Evolutionary conservation across 2,113 vertebrate genomes (phyloP).

Genomic region (Ptilorrhoa leucosticta): DNA sequence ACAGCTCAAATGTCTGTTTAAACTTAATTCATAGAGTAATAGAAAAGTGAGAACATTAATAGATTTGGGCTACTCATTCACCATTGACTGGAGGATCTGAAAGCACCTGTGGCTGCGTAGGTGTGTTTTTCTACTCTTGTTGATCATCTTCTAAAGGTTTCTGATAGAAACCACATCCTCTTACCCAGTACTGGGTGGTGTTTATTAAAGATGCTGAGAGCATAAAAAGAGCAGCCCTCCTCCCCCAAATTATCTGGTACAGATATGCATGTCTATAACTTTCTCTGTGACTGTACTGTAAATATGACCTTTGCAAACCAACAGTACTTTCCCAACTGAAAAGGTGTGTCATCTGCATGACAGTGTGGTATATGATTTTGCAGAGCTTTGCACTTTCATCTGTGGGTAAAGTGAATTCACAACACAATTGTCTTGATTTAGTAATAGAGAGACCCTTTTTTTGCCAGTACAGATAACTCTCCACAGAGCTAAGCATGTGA

Average conservation of each 20-base stretch:
- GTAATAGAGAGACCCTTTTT: not conserved
- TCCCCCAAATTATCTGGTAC: not conserved
- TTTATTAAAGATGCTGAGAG: constrained; percentile 72
- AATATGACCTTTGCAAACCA: constrained; percentile 54
- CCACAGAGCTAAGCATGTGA: not conserved
- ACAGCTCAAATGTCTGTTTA: not conserved
- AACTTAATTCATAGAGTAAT: not conserved
- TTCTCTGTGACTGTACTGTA: constrained; percentile 35
- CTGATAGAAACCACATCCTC: constrained; percentile 83
- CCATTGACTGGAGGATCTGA: not conserved
- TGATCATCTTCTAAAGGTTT: constrained; percentile 73
- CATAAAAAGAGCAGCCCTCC: constrained; percentile 31
- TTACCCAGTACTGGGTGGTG: constrained; percentile 64
- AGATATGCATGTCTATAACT: constrained; percentile 11
- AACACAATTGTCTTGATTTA: not conserved
- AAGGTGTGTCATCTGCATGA: constrained; percentile 5
- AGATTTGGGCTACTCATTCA: constrained; percentile 3
- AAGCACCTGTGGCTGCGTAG: constrained; percentile 75
- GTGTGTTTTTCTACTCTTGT: constrained; percentile 76
- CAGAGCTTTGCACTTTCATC: constrained; percentile 17
- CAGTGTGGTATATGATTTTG: not conserved
- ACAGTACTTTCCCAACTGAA: constrained; percentile 54
- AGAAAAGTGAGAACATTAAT: not conserved
- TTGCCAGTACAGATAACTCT: not conserved
- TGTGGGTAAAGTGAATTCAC: not conserved